Percentiles rank a stretch among this genome's conserved stretches.
Evolutionary conservation across 30 jellyfish, hydroid and myxozoan genomes (phyloP).

Genomic region (Aurelia sp.): DNA sequence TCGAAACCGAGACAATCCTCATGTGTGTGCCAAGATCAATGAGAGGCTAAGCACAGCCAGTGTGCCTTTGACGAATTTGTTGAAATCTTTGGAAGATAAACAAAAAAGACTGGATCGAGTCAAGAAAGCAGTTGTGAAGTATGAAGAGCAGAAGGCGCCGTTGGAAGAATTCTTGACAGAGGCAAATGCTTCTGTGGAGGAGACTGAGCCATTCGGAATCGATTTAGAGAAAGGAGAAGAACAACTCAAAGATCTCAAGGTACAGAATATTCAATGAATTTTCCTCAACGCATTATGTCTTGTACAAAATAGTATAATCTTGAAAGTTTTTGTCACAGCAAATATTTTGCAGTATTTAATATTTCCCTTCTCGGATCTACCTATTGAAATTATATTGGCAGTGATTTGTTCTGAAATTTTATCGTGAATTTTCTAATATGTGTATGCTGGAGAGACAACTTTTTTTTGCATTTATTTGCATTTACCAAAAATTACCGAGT

Average conservation of each 20-base stretch:
- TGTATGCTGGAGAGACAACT: too few species aligned
- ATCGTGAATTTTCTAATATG: too few species aligned
- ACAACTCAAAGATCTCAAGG: conserved; percentile 75
- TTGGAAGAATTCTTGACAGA: conserved; percentile 81
- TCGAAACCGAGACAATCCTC: conserved; percentile 79
- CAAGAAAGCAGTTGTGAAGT: conserved; percentile 77
- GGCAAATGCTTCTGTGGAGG: conserved; percentile 73
- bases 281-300: too few species aligned
- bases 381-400: too few species aligned
- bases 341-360: too few species aligned
- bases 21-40: conserved; percentile 75
- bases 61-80: conserved; percentile 70
- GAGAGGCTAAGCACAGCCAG: conserved; percentile 76
- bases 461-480: too few species aligned
- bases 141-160: conserved; percentile 83
- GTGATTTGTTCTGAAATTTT: too few species aligned
- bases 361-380: too few species aligned
- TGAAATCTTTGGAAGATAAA: conserved; percentile 74
- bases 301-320: too few species aligned
- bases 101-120: conserved; percentile 78
- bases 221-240: conserved; percentile 83
- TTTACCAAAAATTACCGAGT: too few species aligned
- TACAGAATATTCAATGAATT: not conserved
- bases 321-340: too few species aligned
- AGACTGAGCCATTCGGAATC: conserved; percentile 80